Evolutionary conservation across 2,797 vertebrate species (phyloP), one percentile per base, ranked within the genome.

Genomic region (Tiaroga cobitis): DNA sequence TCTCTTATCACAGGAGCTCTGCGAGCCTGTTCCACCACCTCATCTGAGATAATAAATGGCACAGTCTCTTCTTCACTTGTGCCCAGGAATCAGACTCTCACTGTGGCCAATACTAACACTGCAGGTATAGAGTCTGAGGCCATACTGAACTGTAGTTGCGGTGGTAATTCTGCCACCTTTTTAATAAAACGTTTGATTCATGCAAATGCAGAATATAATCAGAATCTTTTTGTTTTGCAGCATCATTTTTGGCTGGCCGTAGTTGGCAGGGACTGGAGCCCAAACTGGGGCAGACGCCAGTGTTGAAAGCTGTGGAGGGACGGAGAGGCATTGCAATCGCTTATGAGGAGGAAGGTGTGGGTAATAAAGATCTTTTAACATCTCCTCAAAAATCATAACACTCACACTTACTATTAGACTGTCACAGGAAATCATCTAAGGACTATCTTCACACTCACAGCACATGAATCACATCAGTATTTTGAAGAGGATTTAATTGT

Each of bases 241-340:
- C 96, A 0, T 97, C 95, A 0, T 99, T 97, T 91, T 93, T 99
- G 91, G 93, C 95, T 8, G 94, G 94, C 8, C 96, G 98, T 49
- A 98, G 96, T 92, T 99, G 98, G 94, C 87, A 90, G 24, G 98
- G 98, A 24, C 91, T 99, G 88, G 97, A 99, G 89, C 95, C 94
- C 89, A 94, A 94, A 88, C 83, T 98, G 92, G 98, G 98, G 2
- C 94, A 97, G 94, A 97, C 96, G 0, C 93, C 96, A 0, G 90
- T 97, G 67, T 92, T 93, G 65, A 97, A 96, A 90, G 98, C 96
- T 0, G 94, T 96, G 63, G 90, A 95, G 67, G 98, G 98, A 84
- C 95, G 96, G 82, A 96, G 94, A 87, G 98, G 98, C 43, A 97
- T 99, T 76, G 97, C 98, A 43, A 98, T 99, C 4, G 97, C 97